Base-by-base conservation (phyloP, 2,888 invertebrate genomes). In the Calameuta idolon region DNA sequence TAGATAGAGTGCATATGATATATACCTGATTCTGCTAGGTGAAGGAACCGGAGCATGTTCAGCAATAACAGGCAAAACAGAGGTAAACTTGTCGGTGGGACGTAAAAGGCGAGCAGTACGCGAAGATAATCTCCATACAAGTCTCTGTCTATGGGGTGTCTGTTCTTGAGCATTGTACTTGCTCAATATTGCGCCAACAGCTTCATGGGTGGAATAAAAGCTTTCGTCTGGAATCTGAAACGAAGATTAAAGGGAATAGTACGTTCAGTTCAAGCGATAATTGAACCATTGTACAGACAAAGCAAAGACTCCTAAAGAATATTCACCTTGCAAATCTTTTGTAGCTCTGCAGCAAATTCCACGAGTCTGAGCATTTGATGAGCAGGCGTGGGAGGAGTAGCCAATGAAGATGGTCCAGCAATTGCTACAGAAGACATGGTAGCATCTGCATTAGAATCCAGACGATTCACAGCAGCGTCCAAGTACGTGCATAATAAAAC, bases 111-210 rank as follows among this genome's bases (percentile, higher is more conserved):
- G 93, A 84, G 95, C 93, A 69, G 96, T 96, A 76, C 96, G 93
- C 81, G 95, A 95, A 12, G 96, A 96, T 79, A 96, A 93, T 79
- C 94, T 93, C 96, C 96, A 96, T 82, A 95, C 95, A 82, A 96
- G 94, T 76, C 96, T 94, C 92, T 96, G 96, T 11, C 95, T 93
- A 87, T 95, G 94, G 37, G 94, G 94, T 83, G 94, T 93, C 92
- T 95, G 93, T 89, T 95, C 92, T 92, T 94, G 92, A 75, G 95
- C 95, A 90, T 96, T 96, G 92, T 97, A 97, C 81, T 95, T 94
- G 75, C 94, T 93, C 85, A 96, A 90, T 86, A 95, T 95, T 83
- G 92, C 93, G 35, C 94, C 93, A 71, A 96, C 95, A 81, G 94
- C 93, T 84, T 93, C 92, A 80, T 95, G 94, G 71, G 95, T 94